Evolutionary conservation across 2,113 vertebrate species (phyloP).

Genomic region (Ursus arctos): DNA sequence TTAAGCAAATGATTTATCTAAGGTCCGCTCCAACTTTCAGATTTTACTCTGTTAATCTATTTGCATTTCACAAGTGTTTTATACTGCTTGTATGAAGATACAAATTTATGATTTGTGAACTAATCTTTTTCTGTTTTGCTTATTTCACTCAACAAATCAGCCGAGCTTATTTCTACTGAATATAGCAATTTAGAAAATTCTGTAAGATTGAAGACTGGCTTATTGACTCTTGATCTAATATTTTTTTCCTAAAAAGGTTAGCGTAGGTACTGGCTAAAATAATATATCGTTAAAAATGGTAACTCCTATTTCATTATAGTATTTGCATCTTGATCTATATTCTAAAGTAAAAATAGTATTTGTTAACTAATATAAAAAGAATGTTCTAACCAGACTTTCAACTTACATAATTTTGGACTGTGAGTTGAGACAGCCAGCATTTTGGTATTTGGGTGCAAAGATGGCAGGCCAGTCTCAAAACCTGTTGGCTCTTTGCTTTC

Average conservation of each 20-base stretch:
- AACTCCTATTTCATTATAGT: slow-evolving; percentile 29
- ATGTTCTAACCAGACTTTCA: slow-evolving; percentile 16
- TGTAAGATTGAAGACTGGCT: not conserved
- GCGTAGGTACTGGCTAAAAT: slow-evolving; percentile 16
- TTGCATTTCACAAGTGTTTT: slow-evolving; percentile 40
- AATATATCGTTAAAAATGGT: not conserved
- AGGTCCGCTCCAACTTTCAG: slow-evolving; percentile 1
- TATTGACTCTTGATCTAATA: not conserved
- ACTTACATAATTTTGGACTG: slow-evolving; percentile 20
- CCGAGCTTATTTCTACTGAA: slow-evolving; percentile 30
- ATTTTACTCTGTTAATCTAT: slow-evolving; percentile 39
- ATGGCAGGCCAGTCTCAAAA: not conserved
- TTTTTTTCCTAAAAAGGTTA: not conserved
- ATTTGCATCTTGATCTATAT: slow-evolving; percentile 14
- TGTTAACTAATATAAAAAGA: slow-evolving; percentile 11
- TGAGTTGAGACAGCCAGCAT: not conserved
- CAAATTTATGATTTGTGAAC: not conserved
- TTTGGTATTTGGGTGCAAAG: slow-evolving; percentile 34
- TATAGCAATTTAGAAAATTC: not conserved
- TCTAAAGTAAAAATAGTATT: slow-evolving; percentile 59
- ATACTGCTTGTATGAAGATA: slow-evolving; percentile 10
- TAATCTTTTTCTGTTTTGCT: slow-evolving; percentile 43
- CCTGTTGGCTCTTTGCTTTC: not conserved
- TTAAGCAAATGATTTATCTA: slow-evolving; percentile 18
- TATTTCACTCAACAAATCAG: not conserved